Evolutionary conservation across 2,797 vertebrate species (phyloP).

Genomic region (Mus caroli): DNA sequence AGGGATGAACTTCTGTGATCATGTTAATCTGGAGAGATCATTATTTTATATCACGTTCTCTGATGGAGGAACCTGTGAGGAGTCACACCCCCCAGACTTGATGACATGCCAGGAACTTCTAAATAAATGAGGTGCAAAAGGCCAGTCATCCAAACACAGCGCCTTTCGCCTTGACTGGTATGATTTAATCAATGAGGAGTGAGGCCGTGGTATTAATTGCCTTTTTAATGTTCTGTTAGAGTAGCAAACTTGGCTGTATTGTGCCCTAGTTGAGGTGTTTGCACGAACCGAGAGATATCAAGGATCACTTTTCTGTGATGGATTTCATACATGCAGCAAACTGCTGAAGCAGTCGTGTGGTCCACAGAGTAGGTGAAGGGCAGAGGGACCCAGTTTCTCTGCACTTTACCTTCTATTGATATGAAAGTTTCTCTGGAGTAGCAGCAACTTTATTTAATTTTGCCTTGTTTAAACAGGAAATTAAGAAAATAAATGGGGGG

Average conservation of each 20-base stretch:
- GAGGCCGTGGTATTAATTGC: neutral
- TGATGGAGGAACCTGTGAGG: neutral
- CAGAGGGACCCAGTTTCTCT: constrained; percentile 29
- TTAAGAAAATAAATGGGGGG: constrained; percentile 16
- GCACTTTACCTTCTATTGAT: constrained; percentile 23
- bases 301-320: constrained; percentile 8
- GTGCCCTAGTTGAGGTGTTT: constrained; percentile 18
- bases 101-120: constrained; percentile 11
- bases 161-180: neutral
- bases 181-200: neutral
- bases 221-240: neutral
- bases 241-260: neutral
- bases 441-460: constrained; percentile 41
- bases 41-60: neutral
- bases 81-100: neutral
- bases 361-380: neutral
- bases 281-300: constrained; percentile 36
- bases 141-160: neutral
- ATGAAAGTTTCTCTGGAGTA: neutral
- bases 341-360: neutral
- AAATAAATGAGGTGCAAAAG: constrained; percentile 10
- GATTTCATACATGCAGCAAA: constrained; percentile 23
- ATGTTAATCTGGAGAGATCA: neutral
- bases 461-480: constrained; percentile 2
- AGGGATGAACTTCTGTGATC: constrained; percentile 10